A percentile compares a stretch with the other conserved stretches of the same genome.
Evolutionary conservation across 2,797 vertebrate species (phyloP).

Genomic region (Neopelma chrysocephalum): DNA sequence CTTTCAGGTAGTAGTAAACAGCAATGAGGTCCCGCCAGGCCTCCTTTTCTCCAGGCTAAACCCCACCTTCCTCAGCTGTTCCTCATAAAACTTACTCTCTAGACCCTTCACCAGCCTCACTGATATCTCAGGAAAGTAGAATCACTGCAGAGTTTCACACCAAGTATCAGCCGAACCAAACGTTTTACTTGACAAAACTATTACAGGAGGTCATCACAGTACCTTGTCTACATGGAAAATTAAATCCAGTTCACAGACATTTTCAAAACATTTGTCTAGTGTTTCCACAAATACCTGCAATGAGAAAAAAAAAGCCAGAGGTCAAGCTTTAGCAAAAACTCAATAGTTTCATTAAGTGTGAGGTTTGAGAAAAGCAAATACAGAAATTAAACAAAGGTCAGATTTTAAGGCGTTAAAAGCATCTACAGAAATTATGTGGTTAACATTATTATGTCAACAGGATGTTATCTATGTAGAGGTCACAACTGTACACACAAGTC

Average conservation of each 20-base stretch:
- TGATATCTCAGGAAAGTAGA: not conserved
- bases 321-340: constrained; percentile 48
- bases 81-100: not conserved
- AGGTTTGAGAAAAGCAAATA: constrained; percentile 3
- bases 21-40: accelerated
- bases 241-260: constrained; percentile 97
- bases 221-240: constrained; percentile 99
- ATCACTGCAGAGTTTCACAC: not conserved
- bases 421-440: not conserved
- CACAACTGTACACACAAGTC: not conserved
- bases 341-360: not conserved
- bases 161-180: not conserved
- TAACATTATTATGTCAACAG: not conserved
- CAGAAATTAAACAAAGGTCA: not conserved
- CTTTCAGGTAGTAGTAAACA: not conserved
- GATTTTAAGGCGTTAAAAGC: not conserved
- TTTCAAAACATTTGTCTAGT: constrained; percentile 99
- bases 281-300: constrained; percentile 97
- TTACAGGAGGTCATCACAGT: constrained; percentile 28
- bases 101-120: not conserved
- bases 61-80: not conserved
- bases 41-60: not conserved
- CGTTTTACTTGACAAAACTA: not conserved
- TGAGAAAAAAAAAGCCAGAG: not conserved
- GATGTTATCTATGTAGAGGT: not conserved